phyloP scores from a whole-genome alignment of 2,888 invertebrate species.

The Catotricha subobsoleta region DNA sequence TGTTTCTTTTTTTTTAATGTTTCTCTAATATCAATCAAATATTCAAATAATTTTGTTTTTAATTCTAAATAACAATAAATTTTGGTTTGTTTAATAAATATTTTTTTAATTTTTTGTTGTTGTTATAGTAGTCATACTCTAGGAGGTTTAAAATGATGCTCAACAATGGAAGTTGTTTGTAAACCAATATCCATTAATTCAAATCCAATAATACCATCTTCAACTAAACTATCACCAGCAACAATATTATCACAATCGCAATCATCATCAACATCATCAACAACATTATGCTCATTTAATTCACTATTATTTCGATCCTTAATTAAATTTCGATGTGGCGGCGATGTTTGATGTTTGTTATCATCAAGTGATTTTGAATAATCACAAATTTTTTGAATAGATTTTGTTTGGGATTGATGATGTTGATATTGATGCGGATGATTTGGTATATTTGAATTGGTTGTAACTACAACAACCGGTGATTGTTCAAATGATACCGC shows the following conservation, averaged over 20 bases:
- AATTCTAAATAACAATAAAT: no score
- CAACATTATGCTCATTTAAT: no score
- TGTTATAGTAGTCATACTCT: conserved; percentile 11
- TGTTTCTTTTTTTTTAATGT: no score
- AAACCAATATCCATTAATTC: conserved; percentile 1
- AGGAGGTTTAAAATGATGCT: conserved; percentile 16
- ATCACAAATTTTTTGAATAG: not conserved
- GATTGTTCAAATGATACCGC: conserved; percentile 14
- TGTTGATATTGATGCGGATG: no score
- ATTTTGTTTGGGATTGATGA: no score
- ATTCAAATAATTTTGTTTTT: no score
- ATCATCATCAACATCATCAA: not conserved
- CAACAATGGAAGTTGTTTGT: not conserved
- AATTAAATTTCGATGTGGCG: not conserved
- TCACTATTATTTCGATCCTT: not conserved
- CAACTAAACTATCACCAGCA: no score
- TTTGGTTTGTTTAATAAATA: no score
- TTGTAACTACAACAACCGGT: not conserved
- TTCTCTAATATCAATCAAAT: no score
- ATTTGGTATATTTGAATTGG: no score
- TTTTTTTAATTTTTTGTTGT: no score
- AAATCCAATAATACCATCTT: no score
- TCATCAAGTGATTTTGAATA: not conserved
- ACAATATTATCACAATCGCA: not conserved
- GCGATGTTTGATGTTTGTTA: not conserved